These are phyloP conservation scores for Scaptodrosophila latifasciaeformis DNA, from an alignment of 2,888 invertebrate genomes.

Conservation along the genomic window DNA sequence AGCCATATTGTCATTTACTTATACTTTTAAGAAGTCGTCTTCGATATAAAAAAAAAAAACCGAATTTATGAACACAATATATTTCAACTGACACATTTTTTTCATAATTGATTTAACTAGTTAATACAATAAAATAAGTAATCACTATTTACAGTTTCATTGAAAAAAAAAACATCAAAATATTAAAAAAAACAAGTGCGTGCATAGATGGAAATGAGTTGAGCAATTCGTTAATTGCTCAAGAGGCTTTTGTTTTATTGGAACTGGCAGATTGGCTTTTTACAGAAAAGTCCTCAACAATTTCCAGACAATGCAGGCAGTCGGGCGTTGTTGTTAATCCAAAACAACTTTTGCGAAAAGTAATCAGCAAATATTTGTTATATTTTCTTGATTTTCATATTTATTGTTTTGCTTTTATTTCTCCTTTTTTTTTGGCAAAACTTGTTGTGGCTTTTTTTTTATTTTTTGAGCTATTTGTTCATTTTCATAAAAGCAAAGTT, in stretches of 20 bases:
- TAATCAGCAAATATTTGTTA: constrained; percentile 65
- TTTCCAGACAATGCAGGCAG: constrained; percentile 28
- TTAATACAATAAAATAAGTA: too few relatives aligned
- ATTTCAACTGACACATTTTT: too few relatives aligned
- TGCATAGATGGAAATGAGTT: too few relatives aligned
- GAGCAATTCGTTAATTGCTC: constrained; percentile 9
- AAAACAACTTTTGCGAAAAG: constrained; percentile 44
- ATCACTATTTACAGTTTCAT: too few relatives aligned
- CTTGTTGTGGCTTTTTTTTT: constrained; percentile 35
- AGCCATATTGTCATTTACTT: constrained; percentile 58
- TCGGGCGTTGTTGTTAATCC: constrained; percentile 47
- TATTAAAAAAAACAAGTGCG: too few relatives aligned
- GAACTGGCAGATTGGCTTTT: too few relatives aligned
- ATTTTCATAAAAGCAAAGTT: constrained; percentile 68
- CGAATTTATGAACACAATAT: constrained; percentile 20
- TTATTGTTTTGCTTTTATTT: neutral
- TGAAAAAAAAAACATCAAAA: too few relatives aligned
- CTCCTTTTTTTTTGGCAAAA: neutral
- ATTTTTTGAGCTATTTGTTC: constrained; percentile 47
- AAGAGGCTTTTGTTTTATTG: constrained; percentile 24
- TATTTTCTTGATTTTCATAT: constrained; percentile 23
- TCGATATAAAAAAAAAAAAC: constrained; percentile 17
- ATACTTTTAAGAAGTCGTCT: constrained; percentile 28
- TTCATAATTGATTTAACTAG: too few relatives aligned
- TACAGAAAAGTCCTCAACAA: neutral